A percentile compares a stretch with the other conserved stretches of the same genome.
These are phyloP conservation scores for Aproaerema taeniolella DNA, from an alignment of 2,888 invertebrate genomes.

Conservation along the genomic window DNA sequence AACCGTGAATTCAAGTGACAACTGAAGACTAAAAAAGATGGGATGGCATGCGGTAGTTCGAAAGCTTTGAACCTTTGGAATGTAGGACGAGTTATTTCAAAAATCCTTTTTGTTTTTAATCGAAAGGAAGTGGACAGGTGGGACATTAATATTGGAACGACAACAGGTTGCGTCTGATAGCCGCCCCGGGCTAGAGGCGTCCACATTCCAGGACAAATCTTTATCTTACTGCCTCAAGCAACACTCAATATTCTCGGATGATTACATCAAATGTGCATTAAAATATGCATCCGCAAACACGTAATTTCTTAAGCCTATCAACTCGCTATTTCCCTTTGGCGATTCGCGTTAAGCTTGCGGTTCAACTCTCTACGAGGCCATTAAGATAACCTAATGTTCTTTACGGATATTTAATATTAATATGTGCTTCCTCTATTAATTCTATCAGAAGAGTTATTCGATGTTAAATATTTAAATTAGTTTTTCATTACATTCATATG, in stretches of 20 bases:
- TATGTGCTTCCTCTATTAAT: neutral
- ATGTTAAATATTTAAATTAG: too few relatives aligned
- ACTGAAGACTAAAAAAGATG: neutral
- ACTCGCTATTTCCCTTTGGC: conserved; percentile 3
- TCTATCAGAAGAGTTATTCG: too few relatives aligned
- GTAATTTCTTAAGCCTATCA: conserved; percentile 1
- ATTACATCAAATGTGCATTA: conserved; percentile 10
- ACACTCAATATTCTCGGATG: conserved; percentile 8
- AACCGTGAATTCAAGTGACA: too few relatives aligned
- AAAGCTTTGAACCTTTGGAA: conserved; percentile 5
- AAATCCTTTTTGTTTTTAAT: conserved; percentile 6
- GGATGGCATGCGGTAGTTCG: neutral
- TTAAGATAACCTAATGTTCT: conserved; percentile 1
- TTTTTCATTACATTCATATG: too few relatives aligned
- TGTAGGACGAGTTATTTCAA: conserved; percentile 6
- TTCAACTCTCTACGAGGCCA: conserved; percentile 1
- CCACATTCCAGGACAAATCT: conserved; percentile 45
- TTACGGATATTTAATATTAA: neutral
- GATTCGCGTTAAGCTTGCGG: neutral
- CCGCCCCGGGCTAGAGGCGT: conserved; percentile 24
- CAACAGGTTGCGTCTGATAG: conserved; percentile 27
- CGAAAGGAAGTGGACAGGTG: conserved; percentile 35
- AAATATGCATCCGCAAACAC: conserved; percentile 10
- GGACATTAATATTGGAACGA: conserved; percentile 36
- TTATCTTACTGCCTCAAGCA: conserved; percentile 29